These are phyloP conservation scores for Sogatella furcifera DNA, from an alignment of 1,140 invertebrate species.

Conservation along the genomic window DNA sequence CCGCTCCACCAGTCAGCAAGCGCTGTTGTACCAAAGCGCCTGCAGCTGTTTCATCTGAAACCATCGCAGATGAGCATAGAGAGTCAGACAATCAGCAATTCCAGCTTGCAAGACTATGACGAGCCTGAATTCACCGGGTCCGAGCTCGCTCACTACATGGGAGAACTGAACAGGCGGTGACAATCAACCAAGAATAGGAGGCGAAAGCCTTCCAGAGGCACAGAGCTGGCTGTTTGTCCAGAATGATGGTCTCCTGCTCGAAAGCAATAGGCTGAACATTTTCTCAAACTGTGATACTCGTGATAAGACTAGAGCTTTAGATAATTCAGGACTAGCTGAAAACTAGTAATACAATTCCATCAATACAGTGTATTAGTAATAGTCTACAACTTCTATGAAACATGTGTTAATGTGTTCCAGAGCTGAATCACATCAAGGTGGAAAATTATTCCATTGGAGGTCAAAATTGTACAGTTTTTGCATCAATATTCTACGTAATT, in stretches of 20 bases:
- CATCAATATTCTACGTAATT: no score
- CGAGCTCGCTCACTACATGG: slow-evolving; percentile 33
- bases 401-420: no score
- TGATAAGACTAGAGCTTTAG: no score
- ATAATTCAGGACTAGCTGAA: no score
- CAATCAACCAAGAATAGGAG: not conserved
- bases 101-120: slow-evolving; percentile 54
- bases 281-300: no score
- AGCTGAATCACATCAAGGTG: no score
- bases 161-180: slow-evolving; percentile 20
- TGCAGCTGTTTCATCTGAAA: not conserved
- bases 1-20: not conserved
- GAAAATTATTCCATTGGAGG: no score
- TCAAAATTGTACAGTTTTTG: no score
- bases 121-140: slow-evolving; percentile 50
- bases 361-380: no score
- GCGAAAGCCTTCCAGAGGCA: not conserved
- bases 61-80: not conserved
- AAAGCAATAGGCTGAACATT: no score
- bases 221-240: not conserved
- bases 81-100: slow-evolving; percentile 50
- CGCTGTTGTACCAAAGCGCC: not conserved
- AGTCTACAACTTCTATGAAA: no score
- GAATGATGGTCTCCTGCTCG: not conserved
- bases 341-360: no score